A percentile compares a stretch with the other conserved stretches of the same genome.
Evolutionary conservation across 1,140 invertebrate genomes (phyloP).

Genomic region (Lepidurus arcticus): DNA sequence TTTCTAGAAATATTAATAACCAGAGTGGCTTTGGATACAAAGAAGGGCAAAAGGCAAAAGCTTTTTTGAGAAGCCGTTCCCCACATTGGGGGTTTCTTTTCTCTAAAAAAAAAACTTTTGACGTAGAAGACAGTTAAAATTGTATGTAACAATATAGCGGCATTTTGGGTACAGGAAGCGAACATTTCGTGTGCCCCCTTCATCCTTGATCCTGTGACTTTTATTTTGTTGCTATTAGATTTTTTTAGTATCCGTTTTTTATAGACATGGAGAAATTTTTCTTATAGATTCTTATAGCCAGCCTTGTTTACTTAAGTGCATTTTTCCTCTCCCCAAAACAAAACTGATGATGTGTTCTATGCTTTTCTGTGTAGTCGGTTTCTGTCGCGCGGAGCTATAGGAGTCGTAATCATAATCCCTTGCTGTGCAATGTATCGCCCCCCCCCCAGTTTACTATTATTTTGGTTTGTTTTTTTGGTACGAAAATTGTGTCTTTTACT

Average conservation of each 20-base stretch:
- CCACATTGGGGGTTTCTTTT: not conserved
- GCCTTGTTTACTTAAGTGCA: too few species aligned
- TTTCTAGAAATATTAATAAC: not conserved
- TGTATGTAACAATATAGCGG: too few species aligned
- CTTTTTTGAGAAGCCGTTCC: not conserved
- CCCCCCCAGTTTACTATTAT: not conserved
- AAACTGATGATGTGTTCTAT: not conserved
- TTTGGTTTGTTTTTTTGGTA: not conserved
- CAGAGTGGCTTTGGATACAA: constrained; percentile 7
- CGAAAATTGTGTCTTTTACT: not conserved
- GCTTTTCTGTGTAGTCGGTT: not conserved
- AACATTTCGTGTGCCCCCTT: too few species aligned
- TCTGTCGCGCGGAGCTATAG: not conserved
- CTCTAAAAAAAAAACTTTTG: not conserved
- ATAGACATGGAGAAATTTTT: too few species aligned
- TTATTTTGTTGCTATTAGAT: too few species aligned
- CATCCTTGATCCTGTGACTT: too few species aligned
- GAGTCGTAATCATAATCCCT: not conserved
- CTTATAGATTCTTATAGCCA: too few species aligned
- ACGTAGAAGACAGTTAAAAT: too few species aligned
- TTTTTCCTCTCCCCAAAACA: too few species aligned
- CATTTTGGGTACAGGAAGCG: too few species aligned
- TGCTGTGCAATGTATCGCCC: not conserved
- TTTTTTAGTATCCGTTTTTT: too few species aligned
- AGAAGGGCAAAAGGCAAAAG: not conserved